Base-by-base conservation (phyloP, 2,888 invertebrate genomes). In the Synanthedon andrenaeformis region DNA sequence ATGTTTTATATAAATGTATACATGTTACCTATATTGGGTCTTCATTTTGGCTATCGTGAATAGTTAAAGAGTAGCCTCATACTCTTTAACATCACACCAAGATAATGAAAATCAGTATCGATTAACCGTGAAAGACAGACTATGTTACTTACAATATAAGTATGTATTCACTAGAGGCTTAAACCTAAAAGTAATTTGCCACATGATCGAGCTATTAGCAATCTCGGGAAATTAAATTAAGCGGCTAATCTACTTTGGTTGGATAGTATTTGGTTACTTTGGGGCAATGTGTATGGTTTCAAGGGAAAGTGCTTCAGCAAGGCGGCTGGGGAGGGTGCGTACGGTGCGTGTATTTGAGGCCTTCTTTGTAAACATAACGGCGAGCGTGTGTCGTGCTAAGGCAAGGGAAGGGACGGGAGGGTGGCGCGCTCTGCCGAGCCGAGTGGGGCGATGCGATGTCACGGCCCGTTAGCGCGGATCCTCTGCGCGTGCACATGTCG, bases 401-500 rank as follows among this genome's bases (percentile, higher is more conserved):
- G 10, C 8, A 35, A 35, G 35, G 10, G 35, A 35, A 6, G 35
- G 35, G 35, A 35, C 8, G 35, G 35, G 6, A 10, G 35, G 8
- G 35, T 59, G 65, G 65, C 58, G 62, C 61, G 56, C 42, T 60
- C 54, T 56, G 41, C 60, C 54, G 56, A 28, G 53, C 54, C 52
- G 51, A 53, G 54, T 54, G 55, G 52, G 59, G 28, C 57, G 55
- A 58, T 59, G 65, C 66, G 61, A 67, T 72, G 81, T 79, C 78
- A 79, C 79, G 79, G 83, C 83, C 79, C 78, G 80, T 79, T 78
- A 79, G 75, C 77, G 74, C 71, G 72, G 72, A 72, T 76, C 74
- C 71, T 72, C 79, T 77, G 74, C 82, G 77, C 82, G 84, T 79
- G 85, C 86, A 85, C 86, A 85, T 85, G 86, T 83, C 83, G 84